Conservation (phyloP, 2,113 vertebrate species). For the Cnemophilus loriae region DNA sequence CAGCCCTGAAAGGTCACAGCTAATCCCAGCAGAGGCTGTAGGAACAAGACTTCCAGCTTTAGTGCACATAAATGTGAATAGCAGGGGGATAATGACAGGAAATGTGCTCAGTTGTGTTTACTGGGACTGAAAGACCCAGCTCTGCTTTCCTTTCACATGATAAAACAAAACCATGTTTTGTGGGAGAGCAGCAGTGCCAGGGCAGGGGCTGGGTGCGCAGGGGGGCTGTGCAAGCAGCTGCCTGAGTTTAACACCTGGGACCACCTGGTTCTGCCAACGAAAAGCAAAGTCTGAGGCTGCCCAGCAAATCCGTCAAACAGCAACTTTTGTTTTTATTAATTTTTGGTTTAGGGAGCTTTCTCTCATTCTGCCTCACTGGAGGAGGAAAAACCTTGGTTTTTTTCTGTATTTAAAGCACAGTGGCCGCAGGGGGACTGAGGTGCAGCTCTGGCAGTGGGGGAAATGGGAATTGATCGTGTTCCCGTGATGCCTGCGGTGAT, state of each 20-base stretch:
- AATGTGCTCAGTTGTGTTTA: background rate
- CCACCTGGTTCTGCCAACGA: background rate
- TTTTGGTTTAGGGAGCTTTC: background rate
- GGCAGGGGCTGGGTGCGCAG: background rate
- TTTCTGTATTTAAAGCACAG: background rate
- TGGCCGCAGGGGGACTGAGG: background rate
- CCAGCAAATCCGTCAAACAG: background rate
- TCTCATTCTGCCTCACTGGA: background rate
- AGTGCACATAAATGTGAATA: rapidly evolving
- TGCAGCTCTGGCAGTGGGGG: background rate
- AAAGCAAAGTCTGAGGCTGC: background rate
- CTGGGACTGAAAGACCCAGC: background rate
- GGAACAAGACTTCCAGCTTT: background rate
- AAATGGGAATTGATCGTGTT: background rate
- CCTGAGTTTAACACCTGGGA: rapidly evolving
- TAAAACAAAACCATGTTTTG: background rate
- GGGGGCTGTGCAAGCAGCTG: background rate
- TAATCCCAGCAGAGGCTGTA: background rate
- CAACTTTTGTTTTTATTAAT: background rate
- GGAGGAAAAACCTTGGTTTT: background rate
- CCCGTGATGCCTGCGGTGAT: rapidly evolving
- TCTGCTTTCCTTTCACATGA: background rate
- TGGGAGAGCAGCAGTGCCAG: background rate
- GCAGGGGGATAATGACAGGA: background rate
- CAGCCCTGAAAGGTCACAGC: background rate